Evolutionary conservation across 2,888 invertebrate genomes (phyloP).

Genomic region (Vesta saturnalis): DNA sequence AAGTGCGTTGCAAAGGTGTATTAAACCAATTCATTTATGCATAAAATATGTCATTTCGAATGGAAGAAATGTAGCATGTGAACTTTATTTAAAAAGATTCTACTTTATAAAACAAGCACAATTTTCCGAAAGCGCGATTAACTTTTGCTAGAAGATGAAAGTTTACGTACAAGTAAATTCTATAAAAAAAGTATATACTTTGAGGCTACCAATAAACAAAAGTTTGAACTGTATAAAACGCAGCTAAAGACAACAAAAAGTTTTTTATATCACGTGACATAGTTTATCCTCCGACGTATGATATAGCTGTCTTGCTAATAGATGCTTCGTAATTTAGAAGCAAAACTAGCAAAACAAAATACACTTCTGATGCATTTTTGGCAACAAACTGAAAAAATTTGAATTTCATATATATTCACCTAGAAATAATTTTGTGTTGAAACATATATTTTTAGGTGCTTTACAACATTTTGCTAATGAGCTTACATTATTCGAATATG

Average conservation of each 20-base stretch:
- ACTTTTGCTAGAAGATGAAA: not conserved
- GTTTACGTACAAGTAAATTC: not conserved
- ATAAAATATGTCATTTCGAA: too few relatives aligned
- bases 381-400: too few relatives aligned
- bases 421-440: not conserved
- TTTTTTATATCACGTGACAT: conserved; percentile 2
- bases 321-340: not conserved
- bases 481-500: not conserved
- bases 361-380: not conserved
- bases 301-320: not conserved
- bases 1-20: too few relatives aligned
- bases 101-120: not conserved
- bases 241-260: not conserved
- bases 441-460: not conserved
- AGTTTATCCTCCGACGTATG: not conserved
- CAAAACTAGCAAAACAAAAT: not conserved
- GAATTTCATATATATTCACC: too few relatives aligned
- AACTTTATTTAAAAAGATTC: not conserved
- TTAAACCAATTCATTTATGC: too few relatives aligned
- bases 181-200: not conserved
- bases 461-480: not conserved
- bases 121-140: not conserved
- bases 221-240: conserved; percentile 6
- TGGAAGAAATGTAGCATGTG: too few relatives aligned
- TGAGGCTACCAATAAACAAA: conserved; percentile 1